Conservation (phyloP, 64 coral and sea anemone species). For the Stichodactyla mertensii region DNA sequence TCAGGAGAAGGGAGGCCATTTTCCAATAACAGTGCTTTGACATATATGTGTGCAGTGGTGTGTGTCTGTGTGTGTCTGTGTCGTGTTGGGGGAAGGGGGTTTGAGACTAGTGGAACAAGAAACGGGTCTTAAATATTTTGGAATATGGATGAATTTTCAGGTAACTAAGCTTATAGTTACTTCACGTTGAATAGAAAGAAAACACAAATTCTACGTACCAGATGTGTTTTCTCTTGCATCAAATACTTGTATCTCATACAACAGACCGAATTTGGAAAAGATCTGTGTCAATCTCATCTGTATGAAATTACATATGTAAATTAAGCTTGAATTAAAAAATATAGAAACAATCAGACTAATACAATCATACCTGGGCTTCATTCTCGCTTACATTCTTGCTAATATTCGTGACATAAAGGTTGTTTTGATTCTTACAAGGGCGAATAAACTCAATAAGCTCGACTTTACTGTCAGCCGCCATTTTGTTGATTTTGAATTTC, state of each 20-base stretch:
- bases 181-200: too few species aligned
- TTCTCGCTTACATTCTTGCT: slow-evolving; percentile 44
- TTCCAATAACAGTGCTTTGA: too few species aligned
- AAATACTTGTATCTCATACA: slow-evolving; percentile 82
- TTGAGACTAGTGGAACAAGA: too few species aligned
- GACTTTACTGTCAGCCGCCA: slow-evolving; percentile 33
- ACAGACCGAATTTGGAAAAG: slow-evolving; percentile 76
- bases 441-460: slow-evolving; percentile 83
- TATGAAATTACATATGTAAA: neutral
- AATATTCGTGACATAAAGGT: slow-evolving; percentile 79
- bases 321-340: too few species aligned
- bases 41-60: too few species aligned
- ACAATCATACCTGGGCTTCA: slow-evolving; percentile 39
- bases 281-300: slow-evolving; percentile 61
- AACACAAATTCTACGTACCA: neutral
- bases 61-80: too few species aligned
- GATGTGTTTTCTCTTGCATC: slow-evolving; percentile 15
- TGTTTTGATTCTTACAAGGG: slow-evolving; percentile 63
- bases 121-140: too few species aligned
- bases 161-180: too few species aligned
- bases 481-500: slow-evolving; percentile 49
- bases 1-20: too few species aligned
- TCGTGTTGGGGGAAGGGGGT: too few species aligned
- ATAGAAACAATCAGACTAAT: neutral
- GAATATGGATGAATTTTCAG: too few species aligned